phyloP scores from a whole-genome alignment of 2,797 vertebrate species.

The Danio aesculapii region DNA sequence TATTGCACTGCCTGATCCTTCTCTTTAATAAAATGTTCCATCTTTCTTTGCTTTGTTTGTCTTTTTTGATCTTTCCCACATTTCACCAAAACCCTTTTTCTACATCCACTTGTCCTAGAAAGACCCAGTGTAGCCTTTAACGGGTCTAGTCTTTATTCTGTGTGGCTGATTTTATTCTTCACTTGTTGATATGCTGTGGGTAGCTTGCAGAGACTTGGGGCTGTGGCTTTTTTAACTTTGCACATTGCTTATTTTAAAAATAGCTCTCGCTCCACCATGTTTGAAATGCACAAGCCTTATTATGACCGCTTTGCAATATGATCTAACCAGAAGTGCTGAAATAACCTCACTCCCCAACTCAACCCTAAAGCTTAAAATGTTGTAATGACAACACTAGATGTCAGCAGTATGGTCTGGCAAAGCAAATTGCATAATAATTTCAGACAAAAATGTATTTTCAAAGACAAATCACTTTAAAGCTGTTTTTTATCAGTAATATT shows the following conservation, averaged over 20 bases:
- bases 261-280: constrained; percentile 45
- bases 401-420: neutral
- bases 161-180: neutral
- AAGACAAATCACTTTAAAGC: neutral
- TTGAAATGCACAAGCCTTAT: constrained; percentile 47
- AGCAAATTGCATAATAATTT: neutral
- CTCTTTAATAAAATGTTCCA: constrained; percentile 85
- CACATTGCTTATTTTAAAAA: constrained; percentile 45
- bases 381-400: neutral
- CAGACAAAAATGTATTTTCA: neutral
- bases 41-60: constrained; percentile 59
- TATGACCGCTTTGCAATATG: constrained; percentile 58
- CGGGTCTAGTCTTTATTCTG: neutral
- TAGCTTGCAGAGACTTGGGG: neutral
- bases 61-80: neutral
- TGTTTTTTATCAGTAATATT: too few species aligned
- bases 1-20: constrained; percentile 80
- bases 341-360: constrained; percentile 1
- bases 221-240: constrained; percentile 26
- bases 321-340: constrained; percentile 61
- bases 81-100: neutral
- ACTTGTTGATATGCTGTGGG: neutral
- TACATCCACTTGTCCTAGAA: neutral
- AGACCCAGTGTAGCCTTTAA: neutral
- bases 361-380: constrained; percentile 19